Evolutionary conservation across 2,113 vertebrate species (phyloP), one percentile per base, ranked within the genome.

Genomic region (Cynocephalus volans): DNA sequence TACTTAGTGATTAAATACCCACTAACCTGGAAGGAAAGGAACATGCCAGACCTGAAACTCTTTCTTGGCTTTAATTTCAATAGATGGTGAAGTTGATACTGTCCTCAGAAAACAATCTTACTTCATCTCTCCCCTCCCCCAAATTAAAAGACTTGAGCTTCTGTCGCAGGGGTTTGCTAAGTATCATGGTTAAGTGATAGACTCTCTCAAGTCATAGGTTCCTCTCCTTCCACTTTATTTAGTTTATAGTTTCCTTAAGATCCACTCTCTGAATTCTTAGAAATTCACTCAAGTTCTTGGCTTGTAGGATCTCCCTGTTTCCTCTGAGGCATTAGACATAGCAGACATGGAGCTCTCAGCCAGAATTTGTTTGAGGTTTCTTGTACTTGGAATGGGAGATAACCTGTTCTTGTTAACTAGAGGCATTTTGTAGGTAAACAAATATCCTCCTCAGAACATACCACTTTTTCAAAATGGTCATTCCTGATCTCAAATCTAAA

Each of bases 31-130:
- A 90, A 77, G 28, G 19, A 19, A 95, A 56, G 48, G 54, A 86
- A 45, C 3, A 33, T 18, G 62, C 6, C 45, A 64, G 31, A 24
- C 28, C 23, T 75, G 50, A 67, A 17, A 69, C 54, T 31, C n/a
- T 73, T 52, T 82, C 83, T 58, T 56, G 45, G 70, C 54, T 67
- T 90, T 11, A 31, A 45, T 93, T 93, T 90, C 15, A 95, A 60
- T 19, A 67, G 48, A 67, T 23, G 18, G 9, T 36, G n/a, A 93
- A 45, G 12, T 33, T 90, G 50, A 26, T 82, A 62, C 58, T 36
- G 82, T 33, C n/a, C 13, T 91, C 48, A 91, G 33, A 31, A 77
- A 70, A 69, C n/a, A 82, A 77, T 77, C 19, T 36, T 69, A 31
- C 28, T 76, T 33, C 36, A 73, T 83, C 17, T n/a, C 9, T 60